These are phyloP conservation scores for Poeciliopsis retropinna DNA, from an alignment of 2,113 vertebrate species.

Conservation along the genomic window DNA sequence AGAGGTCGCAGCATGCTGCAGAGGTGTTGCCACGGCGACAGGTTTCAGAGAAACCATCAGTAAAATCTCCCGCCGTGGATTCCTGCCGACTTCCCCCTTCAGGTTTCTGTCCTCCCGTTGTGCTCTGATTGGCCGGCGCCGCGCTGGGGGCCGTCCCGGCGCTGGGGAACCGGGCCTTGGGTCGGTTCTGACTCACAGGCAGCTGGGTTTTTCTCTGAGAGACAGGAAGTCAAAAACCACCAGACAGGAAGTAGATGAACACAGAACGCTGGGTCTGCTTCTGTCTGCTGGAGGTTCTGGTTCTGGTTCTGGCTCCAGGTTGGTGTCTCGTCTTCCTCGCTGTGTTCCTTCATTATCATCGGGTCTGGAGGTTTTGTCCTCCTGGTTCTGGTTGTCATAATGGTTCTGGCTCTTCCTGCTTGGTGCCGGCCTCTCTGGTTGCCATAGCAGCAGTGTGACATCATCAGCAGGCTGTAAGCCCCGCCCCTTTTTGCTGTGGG, in stretches of 20 bases:
- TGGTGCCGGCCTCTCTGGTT: background rate
- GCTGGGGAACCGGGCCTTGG: background rate
- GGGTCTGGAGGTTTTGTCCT: too few species aligned
- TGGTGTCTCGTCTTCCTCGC: too few species aligned
- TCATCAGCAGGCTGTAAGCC: conserved; percentile 31
- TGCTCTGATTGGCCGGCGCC: conserved; percentile 8
- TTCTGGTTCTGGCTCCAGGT: background rate
- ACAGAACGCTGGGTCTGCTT: too few species aligned
- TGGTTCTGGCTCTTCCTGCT: background rate
- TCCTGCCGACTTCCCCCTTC: conserved; percentile 45
- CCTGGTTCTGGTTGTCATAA: too few species aligned
- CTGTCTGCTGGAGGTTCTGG: background rate
- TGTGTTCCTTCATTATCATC: too few species aligned
- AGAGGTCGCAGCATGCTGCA: too few species aligned
- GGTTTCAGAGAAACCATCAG: conserved; percentile 26
- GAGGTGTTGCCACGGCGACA: background rate
- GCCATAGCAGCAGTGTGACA: conserved; percentile 31
- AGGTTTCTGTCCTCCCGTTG: conserved; percentile 18
- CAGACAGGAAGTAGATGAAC: conserved; percentile 3
- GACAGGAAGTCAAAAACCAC: conserved; percentile 37
- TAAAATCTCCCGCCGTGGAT: conserved; percentile 40
- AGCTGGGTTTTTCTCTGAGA: conserved; percentile 3
- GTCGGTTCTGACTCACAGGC: conserved; percentile 23
- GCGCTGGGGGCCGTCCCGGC: conserved; percentile 14
- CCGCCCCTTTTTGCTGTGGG: conserved; percentile 65